These are phyloP conservation scores for Lutraria lutraria DNA, from an alignment of 2,888 invertebrate genomes.

Conservation along the genomic window DNA sequence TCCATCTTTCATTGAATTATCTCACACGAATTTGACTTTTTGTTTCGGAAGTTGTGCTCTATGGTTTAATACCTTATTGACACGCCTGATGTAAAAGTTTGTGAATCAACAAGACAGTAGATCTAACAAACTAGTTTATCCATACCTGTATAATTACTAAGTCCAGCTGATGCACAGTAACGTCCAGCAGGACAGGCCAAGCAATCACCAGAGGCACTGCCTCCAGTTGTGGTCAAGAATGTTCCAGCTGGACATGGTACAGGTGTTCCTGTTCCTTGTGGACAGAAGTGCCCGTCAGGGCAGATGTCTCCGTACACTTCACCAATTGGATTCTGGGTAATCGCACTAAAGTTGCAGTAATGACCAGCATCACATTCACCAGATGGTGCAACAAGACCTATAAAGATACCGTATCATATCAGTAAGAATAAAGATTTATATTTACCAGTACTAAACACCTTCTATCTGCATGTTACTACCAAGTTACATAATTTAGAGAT, in stretches of 20 bases:
- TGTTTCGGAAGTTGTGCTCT: no score
- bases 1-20: no score
- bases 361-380: conserved; percentile 81
- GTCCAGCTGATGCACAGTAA: conserved; percentile 81
- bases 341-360: conserved; percentile 78
- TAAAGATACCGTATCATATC: not conserved
- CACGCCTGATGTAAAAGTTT: no score
- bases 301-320: conserved; percentile 83
- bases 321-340: conserved; percentile 72
- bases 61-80: no score
- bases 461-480: no score
- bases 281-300: conserved; percentile 83
- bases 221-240: conserved; percentile 78
- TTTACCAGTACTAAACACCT: no score
- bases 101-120: no score
- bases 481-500: no score
- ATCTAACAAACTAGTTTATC: no score
- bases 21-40: no score
- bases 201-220: conserved; percentile 73
- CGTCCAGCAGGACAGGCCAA: conserved; percentile 83
- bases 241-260: conserved; percentile 83
- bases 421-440: not conserved
- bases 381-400: conserved; percentile 79
- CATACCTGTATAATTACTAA: conserved; percentile 82
- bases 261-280: conserved; percentile 80